phyloP scores from a whole-genome alignment of 2,888 invertebrate species.

The Sycophila texana region DNA sequence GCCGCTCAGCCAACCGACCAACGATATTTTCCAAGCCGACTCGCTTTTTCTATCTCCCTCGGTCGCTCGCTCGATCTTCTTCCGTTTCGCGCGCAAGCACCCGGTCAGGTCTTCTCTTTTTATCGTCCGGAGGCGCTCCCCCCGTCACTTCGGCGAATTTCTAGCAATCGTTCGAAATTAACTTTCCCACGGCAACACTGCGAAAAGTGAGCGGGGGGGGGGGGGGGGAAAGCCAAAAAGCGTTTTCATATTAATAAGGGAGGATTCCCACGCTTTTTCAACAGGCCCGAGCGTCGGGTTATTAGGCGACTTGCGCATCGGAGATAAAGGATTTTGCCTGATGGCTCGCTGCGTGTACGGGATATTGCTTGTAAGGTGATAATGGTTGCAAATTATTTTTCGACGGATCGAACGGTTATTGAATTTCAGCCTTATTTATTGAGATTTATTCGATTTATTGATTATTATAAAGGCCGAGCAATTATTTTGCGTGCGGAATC shows the following conservation, averaged over 20 bases:
- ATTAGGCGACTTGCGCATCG: no score
- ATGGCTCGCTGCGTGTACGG: no score
- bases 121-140: background rate
- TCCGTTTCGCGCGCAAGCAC: conserved; percentile 3
- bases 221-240: background rate
- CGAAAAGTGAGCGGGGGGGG: background rate
- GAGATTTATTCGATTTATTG: no score
- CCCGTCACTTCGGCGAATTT: conserved; percentile 50
- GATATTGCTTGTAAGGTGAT: no score
- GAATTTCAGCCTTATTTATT: no score
- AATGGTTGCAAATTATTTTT: no score
- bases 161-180: conserved; percentile 67
- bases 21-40: conserved; percentile 65
- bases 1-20: conserved; percentile 65
- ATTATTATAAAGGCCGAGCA: no score
- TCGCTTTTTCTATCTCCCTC: conserved; percentile 2
- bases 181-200: conserved; percentile 60
- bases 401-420: no score
- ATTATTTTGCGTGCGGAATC: no score
- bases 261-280: no score
- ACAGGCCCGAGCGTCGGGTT: no score
- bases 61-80: background rate
- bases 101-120: background rate
- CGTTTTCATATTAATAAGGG: conserved; percentile 43
- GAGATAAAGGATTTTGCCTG: no score